A percentile compares a stretch with the other conserved stretches of the same genome.
Conservation (phyloP, 2,888 invertebrate genomes). For the Thecocarcelia acutangulata region DNA sequence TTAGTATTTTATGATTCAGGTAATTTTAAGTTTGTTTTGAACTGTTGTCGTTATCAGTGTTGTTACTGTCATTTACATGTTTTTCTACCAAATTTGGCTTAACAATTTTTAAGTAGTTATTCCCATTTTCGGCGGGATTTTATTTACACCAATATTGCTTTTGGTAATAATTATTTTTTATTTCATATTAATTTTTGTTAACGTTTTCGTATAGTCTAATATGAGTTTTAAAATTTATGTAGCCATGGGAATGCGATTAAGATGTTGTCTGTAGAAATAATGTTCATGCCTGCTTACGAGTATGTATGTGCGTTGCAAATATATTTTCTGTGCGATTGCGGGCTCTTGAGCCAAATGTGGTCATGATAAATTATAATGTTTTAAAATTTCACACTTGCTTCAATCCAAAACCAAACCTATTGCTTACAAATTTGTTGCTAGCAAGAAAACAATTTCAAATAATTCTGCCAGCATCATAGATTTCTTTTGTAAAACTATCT, state of each 20-base stretch:
- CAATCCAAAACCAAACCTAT: no score
- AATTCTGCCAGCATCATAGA: no score
- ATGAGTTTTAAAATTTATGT: constrained; percentile 23
- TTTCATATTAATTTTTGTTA: constrained; percentile 13
- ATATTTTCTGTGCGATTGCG: not conserved
- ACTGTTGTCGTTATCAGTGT: constrained; percentile 25
- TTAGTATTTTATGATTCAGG: constrained; percentile 22
- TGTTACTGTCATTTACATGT: constrained; percentile 55
- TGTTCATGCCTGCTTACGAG: not conserved
- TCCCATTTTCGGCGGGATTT: constrained; percentile 55
- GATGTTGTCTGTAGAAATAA: constrained; percentile 32
- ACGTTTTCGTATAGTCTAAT: constrained; percentile 23
- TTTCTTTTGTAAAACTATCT: no score
- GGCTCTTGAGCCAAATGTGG: not conserved
- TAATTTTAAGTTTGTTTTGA: constrained; percentile 5
- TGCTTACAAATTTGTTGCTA: no score
- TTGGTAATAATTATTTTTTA: constrained; percentile 43
- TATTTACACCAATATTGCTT: constrained; percentile 60
- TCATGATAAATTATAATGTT: not conserved
- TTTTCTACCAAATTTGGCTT: constrained; percentile 50
- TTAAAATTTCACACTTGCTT: no score
- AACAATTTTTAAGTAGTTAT: constrained; percentile 55
- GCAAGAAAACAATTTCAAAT: no score
- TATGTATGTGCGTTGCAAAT: constrained; percentile 12
- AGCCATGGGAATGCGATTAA: constrained; percentile 48